Percentiles rank a stretch among this genome's conserved stretches.
Conservation (phyloP, 1,140 invertebrate species). For the Caenorhabditis briggsae region DNA sequence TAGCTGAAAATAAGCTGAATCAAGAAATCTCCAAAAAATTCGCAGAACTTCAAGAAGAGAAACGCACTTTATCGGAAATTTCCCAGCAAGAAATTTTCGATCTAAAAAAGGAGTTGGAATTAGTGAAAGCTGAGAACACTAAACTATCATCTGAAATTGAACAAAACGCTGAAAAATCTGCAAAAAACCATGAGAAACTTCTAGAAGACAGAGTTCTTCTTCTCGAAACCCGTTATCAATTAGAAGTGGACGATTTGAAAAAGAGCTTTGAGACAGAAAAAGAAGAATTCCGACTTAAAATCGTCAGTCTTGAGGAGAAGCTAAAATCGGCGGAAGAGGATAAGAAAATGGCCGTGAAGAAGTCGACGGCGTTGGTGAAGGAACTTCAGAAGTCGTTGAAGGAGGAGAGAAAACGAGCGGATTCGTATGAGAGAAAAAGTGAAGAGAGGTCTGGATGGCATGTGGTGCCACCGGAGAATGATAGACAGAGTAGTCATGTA, state of each 20-base stretch:
- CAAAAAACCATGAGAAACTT: conserved; percentile 34
- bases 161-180: neutral
- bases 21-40: conserved; percentile 10
- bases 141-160: neutral
- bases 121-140: neutral
- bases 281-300: neutral
- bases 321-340: conserved; percentile 32
- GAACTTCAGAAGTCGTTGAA: conserved; percentile 59
- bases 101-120: conserved; percentile 23
- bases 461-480: conserved; percentile 55
- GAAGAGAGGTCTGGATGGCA: conserved; percentile 52
- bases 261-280: conserved; percentile 13
- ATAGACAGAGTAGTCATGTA: conserved; percentile 42
- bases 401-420: conserved; percentile 62
- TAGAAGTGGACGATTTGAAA: conserved; percentile 27
- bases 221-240: conserved; percentile 27
- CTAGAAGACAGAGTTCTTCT: conserved; percentile 35
- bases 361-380: conserved; percentile 47
- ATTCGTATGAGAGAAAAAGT: conserved; percentile 58
- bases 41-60: conserved; percentile 2
- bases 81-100: conserved; percentile 20
- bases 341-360: conserved; percentile 58
- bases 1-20: conserved; percentile 4
- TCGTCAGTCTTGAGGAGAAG: neutral
- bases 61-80: neutral